Percentiles rank a stretch among this genome's conserved stretches.
Conservation (phyloP, 2,888 invertebrate genomes). For the Zeuzera pyrina region DNA sequence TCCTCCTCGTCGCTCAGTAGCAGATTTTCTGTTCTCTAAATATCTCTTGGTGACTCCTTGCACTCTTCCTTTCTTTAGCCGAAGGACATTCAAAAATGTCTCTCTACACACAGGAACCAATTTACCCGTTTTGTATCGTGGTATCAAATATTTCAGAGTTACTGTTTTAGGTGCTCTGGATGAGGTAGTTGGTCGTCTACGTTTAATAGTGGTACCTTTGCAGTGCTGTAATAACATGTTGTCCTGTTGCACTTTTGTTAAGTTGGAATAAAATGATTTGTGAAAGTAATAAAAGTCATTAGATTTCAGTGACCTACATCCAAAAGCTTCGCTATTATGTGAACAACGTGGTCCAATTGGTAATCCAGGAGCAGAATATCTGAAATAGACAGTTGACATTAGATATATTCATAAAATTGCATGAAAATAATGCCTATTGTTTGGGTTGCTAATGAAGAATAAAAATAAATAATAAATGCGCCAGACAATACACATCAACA, state of each 20-base stretch:
- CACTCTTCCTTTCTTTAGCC: constrained; percentile 3
- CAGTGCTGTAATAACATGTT: neutral
- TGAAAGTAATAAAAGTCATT: constrained; percentile 1
- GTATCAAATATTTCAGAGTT: neutral
- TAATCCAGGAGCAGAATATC: neutral
- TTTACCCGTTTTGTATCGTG: constrained; percentile 1
- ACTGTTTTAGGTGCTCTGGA: constrained; percentile 7
- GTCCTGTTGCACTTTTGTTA: neutral
- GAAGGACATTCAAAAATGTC: neutral
- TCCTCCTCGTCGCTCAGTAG: constrained; percentile 11
- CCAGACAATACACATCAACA: no score
- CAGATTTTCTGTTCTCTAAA: constrained; percentile 7
- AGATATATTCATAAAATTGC: no score
- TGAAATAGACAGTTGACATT: no score
- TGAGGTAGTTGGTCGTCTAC: constrained; percentile 4
- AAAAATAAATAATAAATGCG: no score
- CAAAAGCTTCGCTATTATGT: neutral
- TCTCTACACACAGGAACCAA: neutral
- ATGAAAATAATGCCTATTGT: no score
- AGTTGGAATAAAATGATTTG: neutral
- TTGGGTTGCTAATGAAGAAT: no score
- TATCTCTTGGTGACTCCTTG: constrained; percentile 11
- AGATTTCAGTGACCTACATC: neutral
- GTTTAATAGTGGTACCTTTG: neutral
- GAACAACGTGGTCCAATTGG: constrained; percentile 1